Evolutionary conservation across 2,797 vertebrate species (phyloP).

Genomic region (Esox masquinongy): DNA sequence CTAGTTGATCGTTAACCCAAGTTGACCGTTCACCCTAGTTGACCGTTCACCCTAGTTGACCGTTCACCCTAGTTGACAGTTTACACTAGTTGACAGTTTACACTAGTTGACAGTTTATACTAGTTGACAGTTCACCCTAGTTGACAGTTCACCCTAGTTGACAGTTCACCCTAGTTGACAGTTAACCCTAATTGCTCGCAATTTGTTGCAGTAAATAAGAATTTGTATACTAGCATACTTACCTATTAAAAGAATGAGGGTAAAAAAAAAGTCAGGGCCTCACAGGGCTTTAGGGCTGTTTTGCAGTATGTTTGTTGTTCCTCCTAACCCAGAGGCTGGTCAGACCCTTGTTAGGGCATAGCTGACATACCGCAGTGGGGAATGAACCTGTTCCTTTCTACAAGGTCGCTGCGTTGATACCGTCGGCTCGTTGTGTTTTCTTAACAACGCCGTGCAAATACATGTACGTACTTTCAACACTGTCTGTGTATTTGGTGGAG

Average conservation of each 20-base stretch:
- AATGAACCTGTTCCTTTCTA: no score
- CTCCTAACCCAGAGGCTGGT: background rate
- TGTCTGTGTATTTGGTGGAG: constrained; percentile 1
- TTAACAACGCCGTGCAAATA: constrained; percentile 29
- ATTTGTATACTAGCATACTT: no score
- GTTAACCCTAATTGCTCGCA: no score
- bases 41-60: background rate
- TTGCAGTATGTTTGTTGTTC: background rate
- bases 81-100: constrained; percentile 31
- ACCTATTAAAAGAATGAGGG: no score
- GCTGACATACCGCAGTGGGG: constrained; percentile 3
- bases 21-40: background rate
- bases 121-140: constrained; percentile 32
- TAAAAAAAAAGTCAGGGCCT: no score
- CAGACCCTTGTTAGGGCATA: constrained; percentile 29
- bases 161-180: no score
- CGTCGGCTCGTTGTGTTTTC: constrained; percentile 37
- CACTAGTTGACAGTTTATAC: constrained; percentile 29
- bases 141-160: constrained; percentile 23
- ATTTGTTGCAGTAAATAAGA: no score
- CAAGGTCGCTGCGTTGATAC: constrained; percentile 47
- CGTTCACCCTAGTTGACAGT: constrained; percentile 30
- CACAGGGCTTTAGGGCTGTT: no score
- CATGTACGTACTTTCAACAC: constrained; percentile 22
- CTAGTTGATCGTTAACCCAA: no score